Percentiles rank a stretch among this genome's conserved stretches.
Conservation (phyloP, 2,113 vertebrate genomes). For the Pitta sordida region DNA sequence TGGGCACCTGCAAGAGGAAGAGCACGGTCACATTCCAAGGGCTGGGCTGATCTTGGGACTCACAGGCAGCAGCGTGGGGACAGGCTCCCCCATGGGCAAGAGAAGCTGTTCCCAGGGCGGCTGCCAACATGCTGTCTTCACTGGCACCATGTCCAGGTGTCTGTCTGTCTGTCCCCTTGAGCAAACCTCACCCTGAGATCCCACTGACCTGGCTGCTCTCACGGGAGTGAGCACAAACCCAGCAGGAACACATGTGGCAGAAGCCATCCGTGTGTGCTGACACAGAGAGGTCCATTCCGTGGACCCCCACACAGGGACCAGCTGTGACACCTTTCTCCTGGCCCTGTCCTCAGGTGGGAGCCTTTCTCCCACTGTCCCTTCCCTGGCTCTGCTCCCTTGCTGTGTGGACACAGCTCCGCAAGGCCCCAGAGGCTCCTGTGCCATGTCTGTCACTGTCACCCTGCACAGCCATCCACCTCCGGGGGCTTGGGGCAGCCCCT, state of each 20-base stretch:
- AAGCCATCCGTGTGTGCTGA: not conserved
- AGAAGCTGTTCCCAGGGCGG: not conserved
- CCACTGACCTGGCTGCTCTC: not conserved
- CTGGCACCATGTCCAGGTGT: not conserved
- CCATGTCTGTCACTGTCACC: not conserved
- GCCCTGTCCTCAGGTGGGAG: not conserved
- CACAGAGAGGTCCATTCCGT: not conserved
- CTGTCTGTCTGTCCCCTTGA: not conserved
- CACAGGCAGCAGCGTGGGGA: not conserved
- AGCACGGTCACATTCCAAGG: fast-evolving
- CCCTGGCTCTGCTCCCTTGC: not conserved
- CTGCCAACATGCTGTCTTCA: not conserved
- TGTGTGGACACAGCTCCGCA: not conserved
- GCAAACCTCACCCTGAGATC: not conserved
- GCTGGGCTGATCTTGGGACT: not conserved
- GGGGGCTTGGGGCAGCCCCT: not conserved
- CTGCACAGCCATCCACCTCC: not conserved
- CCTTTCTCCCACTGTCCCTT: not conserved
- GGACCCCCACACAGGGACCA: not conserved
- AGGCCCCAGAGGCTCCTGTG: not conserved
- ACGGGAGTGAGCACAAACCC: not conserved
- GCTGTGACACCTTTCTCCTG: not conserved
- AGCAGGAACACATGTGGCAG: not conserved
- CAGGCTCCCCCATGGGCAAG: not conserved
- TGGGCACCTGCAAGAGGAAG: not conserved